Evolutionary conservation across 2,888 invertebrate species (phyloP).

Genomic region (Sminthurides aquaticus): DNA sequence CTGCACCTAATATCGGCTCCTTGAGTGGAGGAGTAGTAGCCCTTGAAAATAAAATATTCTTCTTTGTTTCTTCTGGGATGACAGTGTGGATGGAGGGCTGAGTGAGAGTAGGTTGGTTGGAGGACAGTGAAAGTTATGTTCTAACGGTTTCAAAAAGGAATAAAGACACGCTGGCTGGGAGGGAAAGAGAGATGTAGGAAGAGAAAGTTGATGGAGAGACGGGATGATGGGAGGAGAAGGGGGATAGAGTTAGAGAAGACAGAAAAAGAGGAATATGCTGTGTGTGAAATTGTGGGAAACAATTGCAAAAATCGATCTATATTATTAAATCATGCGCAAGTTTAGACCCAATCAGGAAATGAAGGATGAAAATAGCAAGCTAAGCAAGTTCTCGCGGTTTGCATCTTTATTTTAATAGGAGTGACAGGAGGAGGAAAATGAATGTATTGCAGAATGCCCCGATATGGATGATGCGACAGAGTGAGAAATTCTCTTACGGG

Average conservation of each 20-base stretch:
- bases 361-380: not conserved
- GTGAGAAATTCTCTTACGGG: too few relatives aligned
- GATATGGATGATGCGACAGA: too few relatives aligned
- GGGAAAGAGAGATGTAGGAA: not conserved
- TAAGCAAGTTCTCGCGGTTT: not conserved
- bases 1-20: not conserved
- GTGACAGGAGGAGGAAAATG: too few relatives aligned
- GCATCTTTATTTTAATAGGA: too few relatives aligned
- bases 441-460: too few relatives aligned
- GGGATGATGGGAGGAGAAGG: slow-evolving; percentile 1
- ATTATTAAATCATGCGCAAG: not conserved
- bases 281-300: not conserved
- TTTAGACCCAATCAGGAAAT: not conserved
- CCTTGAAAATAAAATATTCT: not conserved
- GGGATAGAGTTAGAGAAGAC: not conserved
- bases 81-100: not conserved
- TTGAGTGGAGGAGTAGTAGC: not conserved
- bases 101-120: not conserved
- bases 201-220: not conserved
- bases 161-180: too few relatives aligned
- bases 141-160: too few relatives aligned
- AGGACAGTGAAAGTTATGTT: too few relatives aligned
- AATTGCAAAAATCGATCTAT: not conserved
- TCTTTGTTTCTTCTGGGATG: not conserved
- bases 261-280: not conserved